A percentile compares a stretch with the other conserved stretches of the same genome.
phyloP scores from a whole-genome alignment of 2,888 invertebrate genomes.

The Belgica antarctica region DNA sequence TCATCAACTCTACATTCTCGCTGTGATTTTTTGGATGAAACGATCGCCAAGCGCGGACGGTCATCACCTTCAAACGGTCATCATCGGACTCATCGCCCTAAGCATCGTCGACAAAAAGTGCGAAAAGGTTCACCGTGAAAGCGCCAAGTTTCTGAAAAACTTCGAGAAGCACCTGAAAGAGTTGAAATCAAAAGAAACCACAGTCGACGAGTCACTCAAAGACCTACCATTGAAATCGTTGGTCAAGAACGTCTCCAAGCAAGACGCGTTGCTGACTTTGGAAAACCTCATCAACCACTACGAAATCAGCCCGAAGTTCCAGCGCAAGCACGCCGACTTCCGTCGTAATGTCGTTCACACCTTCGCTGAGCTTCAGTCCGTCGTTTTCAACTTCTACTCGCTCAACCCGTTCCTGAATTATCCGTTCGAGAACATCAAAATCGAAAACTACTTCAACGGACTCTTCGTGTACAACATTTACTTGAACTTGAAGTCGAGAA shows the following conservation, averaged over 20 bases:
- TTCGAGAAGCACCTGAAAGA: conserved; percentile 49
- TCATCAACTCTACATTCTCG: conserved; percentile 50
- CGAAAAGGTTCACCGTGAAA: conserved; percentile 50
- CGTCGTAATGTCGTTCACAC: conserved; percentile 51
- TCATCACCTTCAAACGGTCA: conserved; percentile 50
- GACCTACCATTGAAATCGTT: background rate
- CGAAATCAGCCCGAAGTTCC: conserved; percentile 12
- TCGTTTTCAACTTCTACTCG: conserved; percentile 51
- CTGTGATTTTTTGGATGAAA: conserved; percentile 53
- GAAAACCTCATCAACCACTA: conserved; percentile 9
- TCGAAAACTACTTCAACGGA: conserved; percentile 69
- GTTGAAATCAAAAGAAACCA: conserved; percentile 48
- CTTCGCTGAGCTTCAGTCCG: conserved; percentile 54
- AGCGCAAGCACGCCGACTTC: conserved; percentile 50
- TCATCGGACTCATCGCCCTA: conserved; percentile 51
- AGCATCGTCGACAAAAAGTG: conserved; percentile 52
- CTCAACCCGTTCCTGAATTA: conserved; percentile 65
- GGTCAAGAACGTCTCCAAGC: conserved; percentile 31
- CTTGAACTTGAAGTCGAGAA: conserved; percentile 60
- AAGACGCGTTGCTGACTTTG: conserved; percentile 32
- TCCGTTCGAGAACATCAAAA: conserved; percentile 60
- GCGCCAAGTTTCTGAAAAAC: conserved; percentile 50
- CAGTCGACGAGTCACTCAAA: background rate
- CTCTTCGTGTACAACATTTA: conserved; percentile 74
- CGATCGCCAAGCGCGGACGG: conserved; percentile 50